Evolutionary conservation across 2,888 invertebrate species (phyloP), one percentile per base, ranked within the genome.

Genomic region (Alloplasta piceator): DNA sequence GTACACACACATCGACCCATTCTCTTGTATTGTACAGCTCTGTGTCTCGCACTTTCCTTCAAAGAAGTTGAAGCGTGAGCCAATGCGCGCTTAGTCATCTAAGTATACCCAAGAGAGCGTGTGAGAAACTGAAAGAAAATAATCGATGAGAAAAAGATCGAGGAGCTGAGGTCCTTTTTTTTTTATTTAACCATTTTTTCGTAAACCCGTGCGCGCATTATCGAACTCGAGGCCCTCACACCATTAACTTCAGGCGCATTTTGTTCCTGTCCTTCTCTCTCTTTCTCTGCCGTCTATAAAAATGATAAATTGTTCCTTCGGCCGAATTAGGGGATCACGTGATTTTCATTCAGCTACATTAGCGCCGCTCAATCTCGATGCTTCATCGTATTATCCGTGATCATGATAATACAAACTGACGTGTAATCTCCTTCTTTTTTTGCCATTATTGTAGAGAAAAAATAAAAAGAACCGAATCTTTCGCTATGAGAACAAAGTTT

Each of bases 11-110:
- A 38, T 1, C n/a, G 48, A n/a, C 5, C 12, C 43, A 76, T 76
- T 70, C 63, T 39, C 14, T 63, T 12, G 63, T 55, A n/a, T 66
- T 61, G 43, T 26, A 60, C 39, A 26, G 5, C 39, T 41, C 10
- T 14, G 10, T 10, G 26, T 64, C 26, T 73, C 50, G 12, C 52
- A 16, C 38, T 66, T 66, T 56, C 48, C n/a, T 66, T 56, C 55
- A 38, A n/a, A 63, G 63, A 76, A 76, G 63, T 76, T 76, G 61
- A 63, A 61, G 61, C 75, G 67, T 61, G 75, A 60, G 43, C 63
- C 46, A 70, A 76, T 75, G 14, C 26, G 75, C 67, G 70, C 76
- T 63, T 56, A 70, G 76, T 76, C 76, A 76, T 70, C 76, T 58
- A 38, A 39, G 58, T 38, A 58, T 39, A 39, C 39, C 39, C 41